A percentile compares a stretch with the other conserved stretches of the same genome.
Evolutionary conservation across 2,113 vertebrate species (phyloP).

Genomic region (Stegostoma tigrinum): DNA sequence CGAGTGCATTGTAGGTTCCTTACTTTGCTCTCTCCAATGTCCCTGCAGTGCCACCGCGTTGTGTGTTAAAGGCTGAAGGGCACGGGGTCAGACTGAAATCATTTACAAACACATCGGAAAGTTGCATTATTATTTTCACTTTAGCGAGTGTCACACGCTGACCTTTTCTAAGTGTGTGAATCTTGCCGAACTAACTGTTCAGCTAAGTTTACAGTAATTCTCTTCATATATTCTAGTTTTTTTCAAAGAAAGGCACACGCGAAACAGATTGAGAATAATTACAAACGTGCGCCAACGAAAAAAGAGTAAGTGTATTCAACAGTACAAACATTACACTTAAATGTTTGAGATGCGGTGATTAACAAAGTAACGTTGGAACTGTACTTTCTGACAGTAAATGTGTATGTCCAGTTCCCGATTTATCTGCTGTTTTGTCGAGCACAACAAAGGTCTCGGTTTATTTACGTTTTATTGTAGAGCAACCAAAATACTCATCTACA

Average conservation of each 20-base stretch:
- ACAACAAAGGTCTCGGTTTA: constrained; percentile 4
- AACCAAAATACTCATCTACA: neutral
- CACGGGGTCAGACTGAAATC: constrained; percentile 77
- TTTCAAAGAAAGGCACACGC: neutral
- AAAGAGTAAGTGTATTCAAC: neutral
- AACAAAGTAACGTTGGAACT: neutral
- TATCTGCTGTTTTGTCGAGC: neutral
- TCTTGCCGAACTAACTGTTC: neutral
- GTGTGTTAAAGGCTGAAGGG: constrained; percentile 70
- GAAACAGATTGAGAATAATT: neutral
- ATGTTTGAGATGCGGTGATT: neutral
- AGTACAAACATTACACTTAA: neutral
- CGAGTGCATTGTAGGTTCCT: constrained; percentile 37
- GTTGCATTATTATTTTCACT: constrained; percentile 79
- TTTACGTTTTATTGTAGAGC: neutral
- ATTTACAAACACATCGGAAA: constrained; percentile 90
- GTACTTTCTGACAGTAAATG: neutral
- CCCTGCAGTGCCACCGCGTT: constrained; percentile 50
- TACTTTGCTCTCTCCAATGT: constrained; percentile 50
- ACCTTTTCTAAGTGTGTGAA: constrained; percentile 40
- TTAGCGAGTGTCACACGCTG: constrained; percentile 70
- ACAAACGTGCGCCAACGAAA: constrained; percentile 6
- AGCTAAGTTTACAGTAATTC: neutral
- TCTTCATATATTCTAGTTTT: neutral
- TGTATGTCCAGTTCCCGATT: neutral